A percentile compares a stretch with the other conserved stretches of the same genome.
Conservation (phyloP, 92 coral and sea anemone genomes). For the Palythoa grandiflora region DNA sequence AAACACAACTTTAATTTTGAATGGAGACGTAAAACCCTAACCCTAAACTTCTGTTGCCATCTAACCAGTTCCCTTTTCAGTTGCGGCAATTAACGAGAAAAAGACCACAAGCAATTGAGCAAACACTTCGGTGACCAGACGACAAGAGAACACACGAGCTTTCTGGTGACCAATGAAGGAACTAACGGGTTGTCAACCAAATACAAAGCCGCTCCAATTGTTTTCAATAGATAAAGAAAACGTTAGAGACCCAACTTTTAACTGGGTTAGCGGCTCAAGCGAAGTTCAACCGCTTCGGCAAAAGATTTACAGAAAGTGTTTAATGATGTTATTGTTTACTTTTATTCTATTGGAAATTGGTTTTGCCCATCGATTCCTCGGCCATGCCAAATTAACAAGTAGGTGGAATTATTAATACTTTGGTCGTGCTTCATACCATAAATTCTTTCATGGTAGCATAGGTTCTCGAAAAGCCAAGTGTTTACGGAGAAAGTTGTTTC, state of each 20-base stretch:
- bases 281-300: background rate
- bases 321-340: background rate
- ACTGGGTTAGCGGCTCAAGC: background rate
- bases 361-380: background rate
- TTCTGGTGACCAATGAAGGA: background rate
- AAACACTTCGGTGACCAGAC: background rate
- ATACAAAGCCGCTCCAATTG: background rate
- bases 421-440: background rate
- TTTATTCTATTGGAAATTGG: background rate
- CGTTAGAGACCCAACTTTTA: background rate
- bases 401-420: background rate
- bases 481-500: no score
- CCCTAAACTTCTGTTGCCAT: no score
- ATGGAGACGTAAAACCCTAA: no score
- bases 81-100: background rate
- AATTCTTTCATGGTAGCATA: background rate
- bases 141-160: constrained; percentile 15
- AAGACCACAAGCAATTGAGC: background rate
- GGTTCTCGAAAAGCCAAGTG: no score
- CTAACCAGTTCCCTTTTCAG: no score
- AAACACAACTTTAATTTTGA: no score
- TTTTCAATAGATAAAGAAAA: background rate
- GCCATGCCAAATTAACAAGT: background rate
- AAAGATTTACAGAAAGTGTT: background rate
- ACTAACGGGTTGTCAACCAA: background rate